These are phyloP conservation scores for Carassius gibelio DNA, from an alignment of 2,113 vertebrate genomes.

Conservation along the genomic window DNA sequence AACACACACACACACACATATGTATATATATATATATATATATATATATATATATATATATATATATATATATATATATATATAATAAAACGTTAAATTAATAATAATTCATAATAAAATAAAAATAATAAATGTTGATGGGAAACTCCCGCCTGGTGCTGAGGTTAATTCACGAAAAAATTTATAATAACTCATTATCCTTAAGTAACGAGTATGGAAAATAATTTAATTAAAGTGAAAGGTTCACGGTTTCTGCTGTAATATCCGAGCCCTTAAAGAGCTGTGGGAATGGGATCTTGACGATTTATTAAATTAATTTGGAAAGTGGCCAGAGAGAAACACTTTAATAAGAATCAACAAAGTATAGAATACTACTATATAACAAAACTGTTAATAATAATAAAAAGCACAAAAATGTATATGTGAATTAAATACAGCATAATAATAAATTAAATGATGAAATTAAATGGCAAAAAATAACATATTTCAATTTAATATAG, in stretches of 20 bases:
- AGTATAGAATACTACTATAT: too few species aligned
- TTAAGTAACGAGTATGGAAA: slow-evolving; percentile 7
- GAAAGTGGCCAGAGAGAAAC: slow-evolving; percentile 6
- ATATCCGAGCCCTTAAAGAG: slow-evolving; percentile 18
- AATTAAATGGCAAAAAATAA: too few species aligned
- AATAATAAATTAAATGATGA: too few species aligned
- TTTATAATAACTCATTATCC: not conserved
- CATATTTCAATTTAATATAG: too few species aligned
- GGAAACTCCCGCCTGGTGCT: not conserved
- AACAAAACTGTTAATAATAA: too few species aligned
- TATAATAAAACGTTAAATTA: too few species aligned
- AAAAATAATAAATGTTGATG: not conserved
- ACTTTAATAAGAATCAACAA: slow-evolving; percentile 4
- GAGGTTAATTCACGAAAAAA: slow-evolving; percentile 29
- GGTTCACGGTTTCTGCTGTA: slow-evolving; percentile 21
- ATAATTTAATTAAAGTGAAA: slow-evolving; percentile 28
- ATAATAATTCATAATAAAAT: too few species aligned
- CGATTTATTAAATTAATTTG: slow-evolving; percentile 23
- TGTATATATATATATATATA: too few species aligned
- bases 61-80: too few species aligned
- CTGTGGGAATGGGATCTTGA: not conserved
- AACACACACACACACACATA: too few species aligned
- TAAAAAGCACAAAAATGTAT: too few species aligned
- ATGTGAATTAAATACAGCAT: not conserved
- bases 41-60: too few species aligned